Conservation (phyloP, 92 coral and sea anemone genomes). For the Ricordea florida region DNA sequence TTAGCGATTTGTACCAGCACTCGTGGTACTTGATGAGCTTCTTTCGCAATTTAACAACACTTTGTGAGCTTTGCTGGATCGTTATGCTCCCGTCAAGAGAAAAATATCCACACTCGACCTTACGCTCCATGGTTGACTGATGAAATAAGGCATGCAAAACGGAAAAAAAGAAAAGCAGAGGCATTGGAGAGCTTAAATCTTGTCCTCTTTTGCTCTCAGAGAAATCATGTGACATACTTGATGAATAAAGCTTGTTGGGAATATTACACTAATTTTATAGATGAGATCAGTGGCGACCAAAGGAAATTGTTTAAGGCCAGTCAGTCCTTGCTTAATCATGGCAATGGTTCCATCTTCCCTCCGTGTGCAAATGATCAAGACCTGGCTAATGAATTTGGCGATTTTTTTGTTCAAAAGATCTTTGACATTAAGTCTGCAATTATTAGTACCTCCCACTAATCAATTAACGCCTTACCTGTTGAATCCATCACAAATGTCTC, state of each 20-base stretch:
- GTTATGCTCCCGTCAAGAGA: neutral
- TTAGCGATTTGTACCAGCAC: neutral
- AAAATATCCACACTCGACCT: neutral
- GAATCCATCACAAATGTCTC: neutral
- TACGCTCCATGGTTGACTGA: slow-evolving; percentile 5
- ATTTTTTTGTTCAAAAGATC: neutral
- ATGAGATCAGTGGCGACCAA: slow-evolving; percentile 5
- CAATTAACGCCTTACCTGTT: neutral
- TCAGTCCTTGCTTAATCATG: neutral
- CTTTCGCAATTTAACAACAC: neutral
- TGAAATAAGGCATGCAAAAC: neutral
- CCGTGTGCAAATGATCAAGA: neutral
- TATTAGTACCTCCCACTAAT: neutral
- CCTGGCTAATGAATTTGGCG: slow-evolving; percentile 10
- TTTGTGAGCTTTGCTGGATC: neutral
- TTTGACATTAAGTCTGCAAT: no score
- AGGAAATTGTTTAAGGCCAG: neutral
- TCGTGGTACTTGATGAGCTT: neutral
- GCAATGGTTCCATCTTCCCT: neutral
- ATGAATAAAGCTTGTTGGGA: neutral
- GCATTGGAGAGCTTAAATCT: slow-evolving; percentile 3
- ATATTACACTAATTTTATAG: neutral
- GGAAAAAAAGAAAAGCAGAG: neutral
- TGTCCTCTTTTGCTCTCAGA: neutral
- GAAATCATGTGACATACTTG: neutral